Evolutionary conservation across 2,797 vertebrate species (phyloP).

Genomic region (Eurystomus glaucurus): DNA sequence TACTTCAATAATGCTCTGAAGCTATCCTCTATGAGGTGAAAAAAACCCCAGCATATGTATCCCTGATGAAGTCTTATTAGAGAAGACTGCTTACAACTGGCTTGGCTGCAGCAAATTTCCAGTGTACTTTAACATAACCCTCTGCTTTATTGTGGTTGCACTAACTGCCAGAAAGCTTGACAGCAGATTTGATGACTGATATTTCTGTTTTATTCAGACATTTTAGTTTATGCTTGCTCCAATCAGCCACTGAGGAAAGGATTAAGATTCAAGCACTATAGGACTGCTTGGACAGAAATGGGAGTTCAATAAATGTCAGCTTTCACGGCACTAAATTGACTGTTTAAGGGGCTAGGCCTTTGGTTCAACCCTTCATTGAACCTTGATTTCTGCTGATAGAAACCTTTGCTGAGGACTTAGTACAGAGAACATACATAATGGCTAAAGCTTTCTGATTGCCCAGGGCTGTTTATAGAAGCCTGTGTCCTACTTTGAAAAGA

Average conservation of each 20-base stretch:
- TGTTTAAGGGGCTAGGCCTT: conserved; percentile 29
- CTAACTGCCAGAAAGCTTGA: background rate
- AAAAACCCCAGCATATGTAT: background rate
- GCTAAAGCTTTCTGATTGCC: background rate
- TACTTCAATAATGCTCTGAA: background rate
- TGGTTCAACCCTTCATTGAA: conserved; percentile 38
- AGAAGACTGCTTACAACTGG: background rate
- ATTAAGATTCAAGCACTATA: conserved; percentile 45
- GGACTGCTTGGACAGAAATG: conserved; percentile 24
- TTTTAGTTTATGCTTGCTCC: conserved; percentile 42
- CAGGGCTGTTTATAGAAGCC: conserved; percentile 19
- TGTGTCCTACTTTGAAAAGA: background rate
- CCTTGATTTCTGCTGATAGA: conserved; percentile 31
- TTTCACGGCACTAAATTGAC: conserved; percentile 16
- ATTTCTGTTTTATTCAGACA: conserved; percentile 52
- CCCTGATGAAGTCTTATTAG: background rate
- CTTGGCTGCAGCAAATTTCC: background rate
- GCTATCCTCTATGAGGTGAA: background rate
- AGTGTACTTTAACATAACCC: background rate
- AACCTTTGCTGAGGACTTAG: conserved; percentile 2
- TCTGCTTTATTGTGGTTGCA: conserved; percentile 27
- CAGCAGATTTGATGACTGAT: conserved; percentile 38
- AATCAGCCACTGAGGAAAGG: conserved; percentile 14
- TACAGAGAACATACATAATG: background rate
- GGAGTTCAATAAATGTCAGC: conserved; percentile 45